Conservation (phyloP, 1,140 invertebrate genomes). For the Samia ricini region DNA sequence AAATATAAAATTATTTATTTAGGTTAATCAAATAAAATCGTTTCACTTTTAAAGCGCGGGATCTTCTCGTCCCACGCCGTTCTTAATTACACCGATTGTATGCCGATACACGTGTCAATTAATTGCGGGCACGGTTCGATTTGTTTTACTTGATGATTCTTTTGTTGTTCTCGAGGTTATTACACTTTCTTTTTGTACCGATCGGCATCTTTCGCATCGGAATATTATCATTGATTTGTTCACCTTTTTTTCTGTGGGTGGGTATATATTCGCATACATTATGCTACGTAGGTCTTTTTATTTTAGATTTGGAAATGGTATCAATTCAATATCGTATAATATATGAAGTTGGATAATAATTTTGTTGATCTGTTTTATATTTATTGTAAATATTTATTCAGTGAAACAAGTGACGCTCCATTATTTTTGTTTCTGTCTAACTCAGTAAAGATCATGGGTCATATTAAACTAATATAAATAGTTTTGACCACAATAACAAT, state of each 20-base stretch:
- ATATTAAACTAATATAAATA: no score
- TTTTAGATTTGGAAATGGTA: no score
- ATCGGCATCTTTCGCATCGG: conserved; percentile 3
- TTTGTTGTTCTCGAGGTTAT: conserved; percentile 8
- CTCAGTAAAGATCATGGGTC: no score
- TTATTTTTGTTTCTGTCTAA: no score
- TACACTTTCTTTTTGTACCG: background rate
- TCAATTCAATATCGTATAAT: no score
- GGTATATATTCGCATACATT: conserved; percentile 7
- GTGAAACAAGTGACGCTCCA: no score
- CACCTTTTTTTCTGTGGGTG: conserved; percentile 17
- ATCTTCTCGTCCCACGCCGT: conserved; percentile 30
- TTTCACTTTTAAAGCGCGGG: background rate
- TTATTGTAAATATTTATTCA: no score
- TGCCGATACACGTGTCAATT: conserved; percentile 54
- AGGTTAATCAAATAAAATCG: no score
- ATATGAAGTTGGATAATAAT: no score
- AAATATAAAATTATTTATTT: no score
- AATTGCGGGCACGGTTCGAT: conserved; percentile 44
- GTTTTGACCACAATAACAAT: no score
- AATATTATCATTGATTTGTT: conserved; percentile 13
- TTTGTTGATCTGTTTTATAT: no score
- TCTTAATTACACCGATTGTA: conserved; percentile 53
- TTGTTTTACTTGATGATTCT: conserved; percentile 34
- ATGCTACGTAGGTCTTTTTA: background rate